phyloP scores from a whole-genome alignment of 2,888 invertebrate genomes.

The Papilio elwesi region DNA sequence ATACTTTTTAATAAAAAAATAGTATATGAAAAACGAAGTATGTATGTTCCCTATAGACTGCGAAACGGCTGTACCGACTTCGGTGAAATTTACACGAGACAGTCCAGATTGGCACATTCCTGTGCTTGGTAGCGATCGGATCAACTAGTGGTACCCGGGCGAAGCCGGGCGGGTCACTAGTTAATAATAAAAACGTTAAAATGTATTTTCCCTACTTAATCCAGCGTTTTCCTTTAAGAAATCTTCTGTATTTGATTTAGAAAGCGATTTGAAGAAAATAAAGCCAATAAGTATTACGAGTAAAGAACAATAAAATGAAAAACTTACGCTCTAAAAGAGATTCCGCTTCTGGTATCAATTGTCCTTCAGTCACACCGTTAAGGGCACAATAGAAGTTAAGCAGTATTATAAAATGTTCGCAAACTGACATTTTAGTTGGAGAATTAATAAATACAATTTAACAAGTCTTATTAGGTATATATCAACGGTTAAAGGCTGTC shows the following conservation, averaged over 20 bases:
- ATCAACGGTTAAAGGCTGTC: no score
- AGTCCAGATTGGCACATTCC: no score
- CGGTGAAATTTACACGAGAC: no score
- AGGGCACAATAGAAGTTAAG: slow-evolving; percentile 43
- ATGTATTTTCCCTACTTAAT: background rate
- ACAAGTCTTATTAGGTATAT: no score
- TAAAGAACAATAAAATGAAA: slow-evolving; percentile 71
- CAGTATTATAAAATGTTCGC: background rate
- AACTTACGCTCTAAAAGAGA: slow-evolving; percentile 61
- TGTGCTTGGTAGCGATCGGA: no score
- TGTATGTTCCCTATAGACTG: no score
- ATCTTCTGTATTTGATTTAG: slow-evolving; percentile 11
- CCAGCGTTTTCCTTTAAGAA: background rate
- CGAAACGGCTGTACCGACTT: no score
- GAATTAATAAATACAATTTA: background rate
- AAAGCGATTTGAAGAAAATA: slow-evolving; percentile 21
- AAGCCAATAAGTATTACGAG: slow-evolving; percentile 37
- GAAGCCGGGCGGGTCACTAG: no score
- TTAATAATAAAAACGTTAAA: background rate
- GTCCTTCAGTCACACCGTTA: slow-evolving; percentile 20
- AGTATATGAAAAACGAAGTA: no score
- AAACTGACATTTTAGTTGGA: background rate
- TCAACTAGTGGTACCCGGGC: no score
- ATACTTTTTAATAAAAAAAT: no score
- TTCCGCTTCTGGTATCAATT: slow-evolving; percentile 56